Evolutionary conservation across 2,113 vertebrate genomes (phyloP), one percentile per base, ranked within the genome.

Genomic region (Syngnathoides biaculeatus): DNA sequence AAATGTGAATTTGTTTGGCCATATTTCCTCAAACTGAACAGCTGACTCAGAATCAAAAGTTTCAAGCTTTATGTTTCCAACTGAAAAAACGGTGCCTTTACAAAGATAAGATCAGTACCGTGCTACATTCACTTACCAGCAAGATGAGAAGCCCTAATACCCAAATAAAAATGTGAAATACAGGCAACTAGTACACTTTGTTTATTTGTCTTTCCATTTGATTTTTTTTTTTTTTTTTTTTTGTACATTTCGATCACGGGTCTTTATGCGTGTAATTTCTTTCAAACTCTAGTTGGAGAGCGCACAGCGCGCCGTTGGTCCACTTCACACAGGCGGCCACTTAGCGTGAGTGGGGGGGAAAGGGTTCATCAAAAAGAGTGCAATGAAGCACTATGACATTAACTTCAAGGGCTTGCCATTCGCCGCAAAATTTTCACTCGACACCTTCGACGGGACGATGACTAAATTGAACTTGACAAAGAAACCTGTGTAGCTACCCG

Each of bases 241-340:
- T 13, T 5, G 20, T 14, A 61, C 40, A 6, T 38, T 38, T 59
- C 38, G 4, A 19, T 12, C 17, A 35, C 13, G 13, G 40, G 15
- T 47, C 45, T 47, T 47, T 47, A 47, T 5, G 3, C n/a, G 8
- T 11, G 11, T 24, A 9, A 13, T 59, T 59, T 26, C 24, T 55
- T 68, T 74, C 4, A n/a, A 60, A 60, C 19, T 60, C 27, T 5
- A 58, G 56, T 38, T 39, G 11, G 17, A 59, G 57, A 61, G 58
- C 14, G 8, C 15, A 26, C 20, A 40, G 38, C 6, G 20, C 20
- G 2, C 12, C n/a, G 20, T 61, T 40, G 35, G 52, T 55, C 52
- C 52, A 55, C 52, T 55, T 55, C 52, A 55, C 52, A 13, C 52
- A 55, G 52, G 22, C 9, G 52, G 38, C 38, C 38, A 61, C 58